Evolutionary conservation across 2,113 vertebrate genomes (phyloP), one percentile per base, ranked within the genome.

Genomic region (Eleginops maclovinus): DNA sequence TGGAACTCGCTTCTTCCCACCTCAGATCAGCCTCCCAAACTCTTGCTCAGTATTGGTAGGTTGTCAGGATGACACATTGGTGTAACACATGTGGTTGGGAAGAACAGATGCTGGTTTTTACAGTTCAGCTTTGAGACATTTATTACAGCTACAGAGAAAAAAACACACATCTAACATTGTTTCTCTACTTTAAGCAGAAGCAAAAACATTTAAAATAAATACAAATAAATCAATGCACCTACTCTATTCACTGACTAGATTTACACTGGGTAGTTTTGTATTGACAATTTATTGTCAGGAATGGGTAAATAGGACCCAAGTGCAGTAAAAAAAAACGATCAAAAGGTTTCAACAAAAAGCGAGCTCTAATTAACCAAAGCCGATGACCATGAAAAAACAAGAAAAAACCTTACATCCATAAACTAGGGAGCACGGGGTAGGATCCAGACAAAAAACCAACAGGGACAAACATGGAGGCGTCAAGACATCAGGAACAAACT

Each of bases 41-140:
- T 97, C 97, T 69, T 98, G 96, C 93, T 97, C 95, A 88, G 95
- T 98, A 82, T 90, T 95, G 95, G 98, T 99, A 94, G 58, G 92
- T 65, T 55, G 15, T 70, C 13, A 78, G 17, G 13, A 62, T 58
- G n/a, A 71, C 40, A 31, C 65, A 72, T 8, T 13, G 1, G 24
- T 62, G 19, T 47, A 41, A 46, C 60, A 79, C 50, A 59, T 40
- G 44, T 51, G 63, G 31, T 43, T 54, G 2, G 16, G 24, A 81
- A 54, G 16, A 47, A 51, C 19, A 21, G 24, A 8, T 55, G 44
- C n/a, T 61, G 41, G 31, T 7, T 11, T 66, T 14, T 63, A 46
- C 36, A 36, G 63, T 65, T 5, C 11, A 4, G 8, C 46, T 72
- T 59, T 9, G 72, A 63, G 17, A 53, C 50, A 55, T 63, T 1